Evolutionary conservation across 2,797 vertebrate genomes (phyloP).

Genomic region (Pseudotriccus pelzelni): DNA sequence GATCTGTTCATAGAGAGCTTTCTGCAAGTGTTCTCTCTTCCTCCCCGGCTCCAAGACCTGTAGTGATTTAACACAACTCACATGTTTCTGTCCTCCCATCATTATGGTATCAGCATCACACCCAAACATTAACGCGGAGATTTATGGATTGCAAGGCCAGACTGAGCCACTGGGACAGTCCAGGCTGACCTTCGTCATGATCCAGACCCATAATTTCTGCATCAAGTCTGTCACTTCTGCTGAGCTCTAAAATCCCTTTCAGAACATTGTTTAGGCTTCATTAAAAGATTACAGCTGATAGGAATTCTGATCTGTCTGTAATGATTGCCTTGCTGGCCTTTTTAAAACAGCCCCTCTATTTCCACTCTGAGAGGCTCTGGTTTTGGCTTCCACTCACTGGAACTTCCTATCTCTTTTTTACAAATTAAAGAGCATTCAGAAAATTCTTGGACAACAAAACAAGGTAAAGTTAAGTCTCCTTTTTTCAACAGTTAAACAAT

Average conservation of each 20-base stretch:
- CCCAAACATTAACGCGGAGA: background rate
- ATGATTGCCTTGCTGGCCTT: background rate
- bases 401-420: background rate
- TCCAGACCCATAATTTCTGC: background rate
- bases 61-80: background rate
- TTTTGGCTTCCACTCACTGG: background rate
- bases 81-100: background rate
- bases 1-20: background rate
- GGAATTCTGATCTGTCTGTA: background rate
- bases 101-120: background rate
- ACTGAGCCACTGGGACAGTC: background rate
- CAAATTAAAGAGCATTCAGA: background rate
- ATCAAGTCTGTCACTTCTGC: constrained; percentile 9
- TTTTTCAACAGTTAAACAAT: background rate
- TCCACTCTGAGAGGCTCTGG: background rate
- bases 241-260: background rate
- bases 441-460: background rate
- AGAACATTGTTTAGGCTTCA: constrained; percentile 8
- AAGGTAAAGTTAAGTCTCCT: background rate
- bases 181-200: background rate
- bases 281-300: constrained; percentile 1
- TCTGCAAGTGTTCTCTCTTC: background rate
- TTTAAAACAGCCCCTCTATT: background rate
- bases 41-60: background rate
- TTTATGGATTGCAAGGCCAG: background rate